Conservation (phyloP, 2,797 vertebrate genomes). For the Cryptoblepharus egeriae region DNA sequence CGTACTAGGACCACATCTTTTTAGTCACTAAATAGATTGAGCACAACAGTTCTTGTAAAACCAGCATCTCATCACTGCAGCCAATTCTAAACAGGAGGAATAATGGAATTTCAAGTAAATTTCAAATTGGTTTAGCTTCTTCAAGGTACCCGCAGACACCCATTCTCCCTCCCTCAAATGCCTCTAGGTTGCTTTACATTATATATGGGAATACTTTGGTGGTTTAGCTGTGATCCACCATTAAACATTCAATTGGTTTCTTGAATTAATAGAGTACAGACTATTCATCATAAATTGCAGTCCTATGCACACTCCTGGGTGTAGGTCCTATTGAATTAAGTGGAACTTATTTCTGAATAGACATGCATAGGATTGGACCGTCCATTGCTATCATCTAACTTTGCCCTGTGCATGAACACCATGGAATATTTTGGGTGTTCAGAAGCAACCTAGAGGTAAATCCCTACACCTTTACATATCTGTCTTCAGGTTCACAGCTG, state of each 20-base stretch:
- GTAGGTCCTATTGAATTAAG: neutral
- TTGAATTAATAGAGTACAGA: neutral
- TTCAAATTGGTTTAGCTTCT: conserved; percentile 38
- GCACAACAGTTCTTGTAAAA: neutral
- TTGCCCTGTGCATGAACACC: neutral
- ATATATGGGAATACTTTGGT: neutral
- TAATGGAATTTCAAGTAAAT: neutral
- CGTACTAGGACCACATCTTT: neutral
- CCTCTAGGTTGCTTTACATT: neutral
- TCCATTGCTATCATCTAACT: neutral
- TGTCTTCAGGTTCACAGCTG: conserved; percentile 54
- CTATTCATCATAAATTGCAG: neutral
- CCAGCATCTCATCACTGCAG: neutral
- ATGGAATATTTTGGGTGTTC: neutral
- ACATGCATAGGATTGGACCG: neutral
- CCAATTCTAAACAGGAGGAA: fast-evolving
- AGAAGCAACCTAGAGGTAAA: conserved; percentile 33
- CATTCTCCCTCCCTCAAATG: conserved; percentile 22
- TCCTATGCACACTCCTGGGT: neutral
- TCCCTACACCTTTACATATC: conserved; percentile 36
- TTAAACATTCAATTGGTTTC: neutral
- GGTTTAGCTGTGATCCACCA: neutral
- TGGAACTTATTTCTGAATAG: neutral
- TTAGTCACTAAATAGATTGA: neutral
- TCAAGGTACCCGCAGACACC: neutral